Conservation (phyloP, 2,113 vertebrate species). For the Meles meles region DNA sequence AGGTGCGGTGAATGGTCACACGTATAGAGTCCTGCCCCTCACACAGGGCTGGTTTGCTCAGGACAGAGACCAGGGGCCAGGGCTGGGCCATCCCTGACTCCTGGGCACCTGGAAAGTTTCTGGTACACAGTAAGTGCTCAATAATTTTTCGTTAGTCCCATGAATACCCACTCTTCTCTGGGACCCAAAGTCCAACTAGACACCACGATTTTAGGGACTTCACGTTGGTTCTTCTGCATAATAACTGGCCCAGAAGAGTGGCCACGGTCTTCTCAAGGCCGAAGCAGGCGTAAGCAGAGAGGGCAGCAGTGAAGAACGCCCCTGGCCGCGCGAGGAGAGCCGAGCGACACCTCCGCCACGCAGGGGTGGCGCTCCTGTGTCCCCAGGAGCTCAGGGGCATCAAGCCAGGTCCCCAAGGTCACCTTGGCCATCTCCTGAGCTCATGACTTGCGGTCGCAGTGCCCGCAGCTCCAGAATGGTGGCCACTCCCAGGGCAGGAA, state of each 20-base stretch:
- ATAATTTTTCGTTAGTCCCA: background rate
- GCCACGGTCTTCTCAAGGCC: background rate
- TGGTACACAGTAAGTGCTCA: background rate
- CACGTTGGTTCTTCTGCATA: background rate
- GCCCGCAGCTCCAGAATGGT: background rate
- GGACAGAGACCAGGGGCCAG: background rate
- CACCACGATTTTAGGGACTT: background rate
- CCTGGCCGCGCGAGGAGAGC: no score
- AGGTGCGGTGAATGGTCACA: background rate
- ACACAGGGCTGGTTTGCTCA: background rate
- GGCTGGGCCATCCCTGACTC: background rate
- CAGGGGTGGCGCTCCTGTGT: background rate
- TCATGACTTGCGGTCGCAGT: no score
- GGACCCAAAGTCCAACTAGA: background rate
- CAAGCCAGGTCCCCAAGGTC: background rate
- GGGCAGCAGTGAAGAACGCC: no score
- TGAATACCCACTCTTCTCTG: background rate
- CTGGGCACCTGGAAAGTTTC: background rate
- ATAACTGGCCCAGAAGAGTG: background rate
- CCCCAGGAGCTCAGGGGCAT: background rate
- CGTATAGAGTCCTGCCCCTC: background rate
- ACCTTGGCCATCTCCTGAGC: background rate
- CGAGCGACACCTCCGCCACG: no score
- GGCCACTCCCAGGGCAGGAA: no score
- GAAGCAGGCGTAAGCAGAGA: background rate